Percentiles rank a stretch among this genome's conserved stretches.
Conservation (phyloP, 2,113 vertebrate genomes). For the Stegostoma tigrinum region DNA sequence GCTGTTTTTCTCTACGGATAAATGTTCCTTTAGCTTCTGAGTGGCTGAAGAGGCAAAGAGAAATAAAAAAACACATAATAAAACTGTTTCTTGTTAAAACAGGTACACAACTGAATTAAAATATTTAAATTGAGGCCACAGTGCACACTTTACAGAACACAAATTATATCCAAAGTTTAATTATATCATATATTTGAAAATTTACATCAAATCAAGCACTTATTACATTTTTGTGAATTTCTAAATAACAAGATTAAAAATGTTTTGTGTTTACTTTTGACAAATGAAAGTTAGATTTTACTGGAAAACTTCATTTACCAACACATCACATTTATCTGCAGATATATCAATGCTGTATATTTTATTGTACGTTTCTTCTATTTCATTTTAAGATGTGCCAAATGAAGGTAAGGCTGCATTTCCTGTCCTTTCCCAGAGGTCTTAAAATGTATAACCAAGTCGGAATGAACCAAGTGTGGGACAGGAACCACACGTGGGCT, state of each 20-base stretch:
- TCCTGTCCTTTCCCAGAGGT: not conserved
- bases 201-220: not conserved
- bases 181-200: not conserved
- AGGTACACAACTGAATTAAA: not conserved
- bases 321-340: not conserved
- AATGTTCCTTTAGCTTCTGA: constrained; percentile 43
- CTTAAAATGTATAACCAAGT: not conserved
- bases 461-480: not conserved
- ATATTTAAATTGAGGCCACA: not conserved
- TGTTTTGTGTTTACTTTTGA: not conserved
- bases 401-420: not conserved
- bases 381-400: not conserved
- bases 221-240: not conserved
- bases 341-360: not conserved
- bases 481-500: not conserved
- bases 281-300: not conserved
- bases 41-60: constrained; percentile 46
- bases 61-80: constrained; percentile 32
- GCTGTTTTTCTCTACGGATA: constrained; percentile 49
- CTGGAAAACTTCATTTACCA: not conserved
- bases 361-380: not conserved
- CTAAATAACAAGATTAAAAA: not conserved
- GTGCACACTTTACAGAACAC: not conserved
- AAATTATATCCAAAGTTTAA: not conserved
- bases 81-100: not conserved